Percentiles rank a stretch among this genome's conserved stretches.
Evolutionary conservation across 2,797 vertebrate species (phyloP).

Genomic region (Onychomys arenicola): DNA sequence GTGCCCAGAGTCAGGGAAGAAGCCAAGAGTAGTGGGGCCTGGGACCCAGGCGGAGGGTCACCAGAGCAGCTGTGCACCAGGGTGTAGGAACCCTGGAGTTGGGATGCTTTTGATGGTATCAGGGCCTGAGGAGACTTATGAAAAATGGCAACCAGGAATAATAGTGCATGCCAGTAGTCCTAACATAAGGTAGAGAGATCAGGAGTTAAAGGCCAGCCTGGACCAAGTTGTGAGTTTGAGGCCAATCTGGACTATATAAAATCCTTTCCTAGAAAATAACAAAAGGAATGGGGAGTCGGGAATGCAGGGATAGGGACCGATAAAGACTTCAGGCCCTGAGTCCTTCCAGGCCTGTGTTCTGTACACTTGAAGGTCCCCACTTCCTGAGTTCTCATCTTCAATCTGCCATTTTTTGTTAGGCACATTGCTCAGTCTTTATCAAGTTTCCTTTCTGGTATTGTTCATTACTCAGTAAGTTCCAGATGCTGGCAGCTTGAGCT

Average conservation of each 20-base stretch:
- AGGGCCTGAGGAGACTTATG: neutral
- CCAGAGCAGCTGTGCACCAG: neutral
- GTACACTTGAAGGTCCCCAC: neutral
- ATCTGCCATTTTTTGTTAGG: conserved; percentile 1
- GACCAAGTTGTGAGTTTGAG: neutral
- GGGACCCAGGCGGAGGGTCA: neutral
- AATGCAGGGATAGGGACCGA: neutral
- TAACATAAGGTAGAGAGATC: neutral
- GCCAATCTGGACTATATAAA: neutral
- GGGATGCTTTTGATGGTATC: neutral
- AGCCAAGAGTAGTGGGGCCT: neutral
- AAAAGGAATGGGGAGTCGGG: neutral
- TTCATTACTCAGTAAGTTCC: neutral
- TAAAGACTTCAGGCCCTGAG: neutral
- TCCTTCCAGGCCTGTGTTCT: neutral
- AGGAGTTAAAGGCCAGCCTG: neutral
- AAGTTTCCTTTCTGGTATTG: neutral
- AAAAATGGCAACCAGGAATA: neutral
- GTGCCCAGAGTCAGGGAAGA: neutral
- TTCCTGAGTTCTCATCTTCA: neutral
- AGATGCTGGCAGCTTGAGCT: conserved; percentile 1
- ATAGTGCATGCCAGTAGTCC: neutral
- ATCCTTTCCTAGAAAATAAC: neutral
- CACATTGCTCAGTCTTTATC: neutral
- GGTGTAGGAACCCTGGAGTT: neutral